Evolutionary conservation across 1,140 invertebrate species (phyloP), one percentile per base, ranked within the genome.

Genomic region (Oedothorax gibbosus): DNA sequence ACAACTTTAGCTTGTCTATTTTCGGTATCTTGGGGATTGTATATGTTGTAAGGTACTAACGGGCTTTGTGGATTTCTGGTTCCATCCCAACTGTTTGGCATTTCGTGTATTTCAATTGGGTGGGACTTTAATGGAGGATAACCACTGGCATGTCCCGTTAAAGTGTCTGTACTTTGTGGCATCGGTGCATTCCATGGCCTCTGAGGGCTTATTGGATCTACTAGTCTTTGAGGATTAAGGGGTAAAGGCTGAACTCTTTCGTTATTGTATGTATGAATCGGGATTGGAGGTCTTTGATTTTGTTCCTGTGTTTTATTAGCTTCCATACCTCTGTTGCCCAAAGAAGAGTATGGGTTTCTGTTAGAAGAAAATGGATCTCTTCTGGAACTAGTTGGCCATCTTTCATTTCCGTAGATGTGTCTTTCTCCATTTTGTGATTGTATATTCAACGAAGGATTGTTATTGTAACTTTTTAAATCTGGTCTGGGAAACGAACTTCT

Each of bases 281-380:
- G 21, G n/a, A 21, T 15, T 35, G 69, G 20, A 0, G 49, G 15
- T 54, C 4, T 68, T 54, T 54, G 14, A 10, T 71, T 69, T 49
- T 57, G 8, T 7, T 79, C 56, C n/a, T 11, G 9, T 49, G 15
- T 14, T 79, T 21, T 79, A 53, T 79, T 18, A 2, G 18, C 7
- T 56, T 21, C 60, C 35, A 20, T 5, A 20, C 6, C 53, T 71
- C 66, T 54, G 60, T 60, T 53, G 60, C 60, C 65, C 9, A 14
- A n/a, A 11, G 10, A 21, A 49, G 81, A 83, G 57, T 83, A 83
- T 3, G 81, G 81, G 49, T 83, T 83, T 83, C 81, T 75, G n/a
- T n/a, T 35, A n/a, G 81, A 35, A n/a, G 81, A 83, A 83, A 83
- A 83, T 12, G 81, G 81, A 76, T 83, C 81, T 66, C n/a, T 83